A percentile compares a stretch with the other conserved stretches of the same genome.
Evolutionary conservation across 2,797 vertebrate genomes (phyloP).

Genomic region (Sebastes diploproa): DNA sequence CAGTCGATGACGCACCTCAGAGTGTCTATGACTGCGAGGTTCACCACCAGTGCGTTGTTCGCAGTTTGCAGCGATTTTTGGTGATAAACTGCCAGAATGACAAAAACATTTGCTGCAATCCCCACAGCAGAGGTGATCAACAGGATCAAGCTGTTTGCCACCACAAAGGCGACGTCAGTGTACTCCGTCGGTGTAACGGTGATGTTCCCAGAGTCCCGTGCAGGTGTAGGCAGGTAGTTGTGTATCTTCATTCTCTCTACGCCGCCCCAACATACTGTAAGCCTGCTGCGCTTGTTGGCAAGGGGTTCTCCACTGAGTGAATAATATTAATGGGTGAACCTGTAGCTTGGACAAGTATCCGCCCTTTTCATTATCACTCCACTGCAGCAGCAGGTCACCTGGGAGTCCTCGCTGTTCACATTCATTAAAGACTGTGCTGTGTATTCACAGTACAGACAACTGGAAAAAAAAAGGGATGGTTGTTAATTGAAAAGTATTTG

Average conservation of each 20-base stretch:
- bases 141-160: conserved; percentile 72
- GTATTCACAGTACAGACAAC: conserved; percentile 20
- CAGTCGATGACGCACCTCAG: conserved; percentile 78
- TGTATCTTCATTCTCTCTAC: neutral
- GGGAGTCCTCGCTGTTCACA: conserved; percentile 74
- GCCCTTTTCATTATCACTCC: conserved; percentile 81
- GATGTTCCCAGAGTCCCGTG: conserved; percentile 59
- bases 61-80: conserved; percentile 80
- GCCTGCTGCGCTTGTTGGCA: neutral
- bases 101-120: conserved; percentile 78
- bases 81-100: conserved; percentile 77
- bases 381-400: conserved; percentile 62
- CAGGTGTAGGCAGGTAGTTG: conserved; percentile 30
- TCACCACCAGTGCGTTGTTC: conserved; percentile 82
- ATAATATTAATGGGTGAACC: conserved; percentile 37
- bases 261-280: neutral
- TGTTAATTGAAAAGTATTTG: conserved; percentile 59
- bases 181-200: conserved; percentile 37
- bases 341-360: conserved; percentile 62
- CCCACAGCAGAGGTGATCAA: conserved; percentile 71
- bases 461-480: conserved; percentile 9
- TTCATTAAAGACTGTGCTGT: conserved; percentile 73
- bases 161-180: conserved; percentile 54
- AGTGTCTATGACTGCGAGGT: conserved; percentile 78
- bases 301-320: conserved; percentile 24